Evolutionary conservation across 2,888 invertebrate species (phyloP), one percentile per base, ranked within the genome.

Genomic region (Tenthredo livida): DNA sequence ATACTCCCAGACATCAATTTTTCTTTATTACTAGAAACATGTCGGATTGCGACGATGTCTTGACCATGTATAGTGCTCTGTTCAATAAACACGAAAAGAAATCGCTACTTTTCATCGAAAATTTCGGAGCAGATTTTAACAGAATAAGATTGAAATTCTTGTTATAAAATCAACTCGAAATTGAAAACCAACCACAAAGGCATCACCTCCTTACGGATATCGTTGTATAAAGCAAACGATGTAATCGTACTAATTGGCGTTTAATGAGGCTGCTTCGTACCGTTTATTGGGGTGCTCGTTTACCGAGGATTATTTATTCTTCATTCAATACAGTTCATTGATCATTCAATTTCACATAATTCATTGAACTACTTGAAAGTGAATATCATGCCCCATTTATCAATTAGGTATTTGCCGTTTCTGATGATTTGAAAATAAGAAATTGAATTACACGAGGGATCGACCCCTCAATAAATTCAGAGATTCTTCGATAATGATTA

Each of bases 191-290:
- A 12, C 25, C 12, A 10, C 61, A 61, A 25, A 10, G 25, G 12
- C 61, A 25, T 21, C 25, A 25, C 25, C 17, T 61, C 12, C 61
- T 12, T 25, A 61, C 9, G 61, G 12, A 61, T 61, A 61, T 61
- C 12, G 25, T 61, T 61, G 21, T 61, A 61, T 10, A 61, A 61
- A 61, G 21, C 10, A 61, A 61, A 25, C 61, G 54, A 54, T 77
- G 33, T 50, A 77, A 54, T 50, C 54, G 29, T 77, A 54, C 54
- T 77, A 77, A 77, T 77, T 77, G 77, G 54, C 54, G 25, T 54
- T 54, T 54, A 77, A 54, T 77, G 29, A 77, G 77, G 54, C 77
- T 15, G 77, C 54, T 33, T 43, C n/a, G 43, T 40, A 29, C 73
- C 29, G 33, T 77, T 77, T 9, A 43, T 47, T 75, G 43, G 25